phyloP scores from a whole-genome alignment of 1,140 invertebrate species.

The Carcinoscorpius rotundicauda region DNA sequence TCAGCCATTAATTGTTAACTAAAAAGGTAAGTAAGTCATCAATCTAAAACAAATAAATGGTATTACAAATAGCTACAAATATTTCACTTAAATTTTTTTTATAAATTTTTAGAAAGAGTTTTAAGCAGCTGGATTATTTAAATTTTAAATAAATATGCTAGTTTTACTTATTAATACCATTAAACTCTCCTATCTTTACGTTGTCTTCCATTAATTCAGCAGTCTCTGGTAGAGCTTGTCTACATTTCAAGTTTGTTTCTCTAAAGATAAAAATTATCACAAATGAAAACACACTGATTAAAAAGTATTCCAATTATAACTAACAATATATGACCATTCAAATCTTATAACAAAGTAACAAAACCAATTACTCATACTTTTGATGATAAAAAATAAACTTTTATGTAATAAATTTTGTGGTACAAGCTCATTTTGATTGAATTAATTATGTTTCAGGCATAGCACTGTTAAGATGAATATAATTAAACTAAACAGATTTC shows the following conservation, averaged over 20 bases:
- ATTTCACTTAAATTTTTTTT: no score
- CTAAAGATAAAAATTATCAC: conserved; percentile 38
- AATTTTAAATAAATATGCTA: background rate
- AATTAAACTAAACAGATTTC: no score
- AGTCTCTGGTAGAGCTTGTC: conserved; percentile 85
- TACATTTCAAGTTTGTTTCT: conserved; percentile 92
- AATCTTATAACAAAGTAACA: background rate
- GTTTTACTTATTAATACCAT: conserved; percentile 37
- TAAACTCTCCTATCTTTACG: conserved; percentile 64
- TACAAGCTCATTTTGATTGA: no score
- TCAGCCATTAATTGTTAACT: no score
- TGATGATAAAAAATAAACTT: background rate
- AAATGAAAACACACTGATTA: background rate
- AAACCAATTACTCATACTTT: background rate
- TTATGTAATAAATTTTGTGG: conserved; percentile 18
- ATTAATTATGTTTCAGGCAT: no score
- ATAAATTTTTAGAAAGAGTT: no score
- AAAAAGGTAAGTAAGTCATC: no score
- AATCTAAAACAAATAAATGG: no score
- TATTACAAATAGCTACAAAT: no score
- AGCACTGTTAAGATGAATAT: no score
- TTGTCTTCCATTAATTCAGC: conserved; percentile 85
- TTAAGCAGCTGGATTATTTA: no score
- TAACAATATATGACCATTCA: background rate
- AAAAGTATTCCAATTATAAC: background rate